phyloP scores from a whole-genome alignment of 1,140 invertebrate species.

The Anagrus nilaparvatae region DNA sequence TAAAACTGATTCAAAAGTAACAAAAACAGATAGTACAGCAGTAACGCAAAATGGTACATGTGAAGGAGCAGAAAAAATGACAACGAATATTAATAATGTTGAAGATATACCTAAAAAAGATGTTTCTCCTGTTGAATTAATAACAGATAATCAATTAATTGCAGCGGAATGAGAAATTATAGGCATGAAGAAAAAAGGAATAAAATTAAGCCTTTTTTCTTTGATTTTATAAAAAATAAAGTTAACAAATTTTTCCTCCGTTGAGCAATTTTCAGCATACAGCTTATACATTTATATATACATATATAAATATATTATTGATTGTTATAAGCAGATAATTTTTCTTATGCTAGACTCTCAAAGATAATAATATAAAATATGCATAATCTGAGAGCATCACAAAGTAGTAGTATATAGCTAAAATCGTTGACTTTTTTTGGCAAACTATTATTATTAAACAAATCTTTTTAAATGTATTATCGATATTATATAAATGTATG shows the following conservation, averaged over 20 bases:
- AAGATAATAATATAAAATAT: conserved; percentile 15
- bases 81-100: conserved; percentile 22
- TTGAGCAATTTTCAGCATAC: conserved; percentile 11
- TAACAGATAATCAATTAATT: conserved; percentile 38
- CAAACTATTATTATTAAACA: too few species aligned
- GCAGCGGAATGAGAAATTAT: conserved; percentile 29
- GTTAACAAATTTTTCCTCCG: conserved; percentile 12
- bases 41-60: conserved; percentile 32
- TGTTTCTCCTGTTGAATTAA: conserved; percentile 28
- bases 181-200: not conserved
- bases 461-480: too few species aligned
- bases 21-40: conserved; percentile 28
- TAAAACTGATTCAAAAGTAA: conserved; percentile 28
- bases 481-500: conserved; percentile 15
- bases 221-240: conserved; percentile 4
- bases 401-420: too few species aligned
- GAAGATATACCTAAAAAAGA: conserved; percentile 37
- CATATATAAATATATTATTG: conserved; percentile 11
- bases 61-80: conserved; percentile 20
- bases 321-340: conserved; percentile 15
- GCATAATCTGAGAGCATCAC: too few species aligned
- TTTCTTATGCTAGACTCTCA: conserved; percentile 22
- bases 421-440: too few species aligned
- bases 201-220: not conserved
- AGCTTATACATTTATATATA: too few species aligned